A percentile compares a stretch with the other conserved stretches of the same genome.
Evolutionary conservation across 2,113 vertebrate species (phyloP).

Genomic region (Pantherophis guttatus): DNA sequence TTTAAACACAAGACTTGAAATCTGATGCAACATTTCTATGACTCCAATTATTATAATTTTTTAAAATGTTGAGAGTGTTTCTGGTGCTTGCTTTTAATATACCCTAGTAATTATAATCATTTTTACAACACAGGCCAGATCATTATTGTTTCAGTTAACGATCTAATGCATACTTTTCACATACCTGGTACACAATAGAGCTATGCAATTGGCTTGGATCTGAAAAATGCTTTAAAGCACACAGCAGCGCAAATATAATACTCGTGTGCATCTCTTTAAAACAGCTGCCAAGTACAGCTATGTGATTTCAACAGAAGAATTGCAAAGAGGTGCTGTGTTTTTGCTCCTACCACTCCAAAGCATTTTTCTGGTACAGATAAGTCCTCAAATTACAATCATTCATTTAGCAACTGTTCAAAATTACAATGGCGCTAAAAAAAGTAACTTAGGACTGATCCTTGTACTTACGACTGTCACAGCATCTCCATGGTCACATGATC

Average conservation of each 20-base stretch:
- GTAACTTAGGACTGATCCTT: neutral
- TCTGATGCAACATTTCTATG: neutral
- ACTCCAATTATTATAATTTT: neutral
- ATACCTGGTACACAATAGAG: neutral
- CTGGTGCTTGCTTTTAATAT: neutral
- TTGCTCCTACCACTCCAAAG: neutral
- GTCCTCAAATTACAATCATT: neutral
- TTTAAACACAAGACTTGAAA: neutral
- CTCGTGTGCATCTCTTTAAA: neutral
- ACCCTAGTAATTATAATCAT: neutral
- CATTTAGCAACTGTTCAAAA: neutral
- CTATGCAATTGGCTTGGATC: neutral
- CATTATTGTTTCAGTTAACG: neutral
- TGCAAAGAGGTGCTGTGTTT: neutral
- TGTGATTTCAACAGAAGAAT: neutral
- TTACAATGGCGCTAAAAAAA: neutral
- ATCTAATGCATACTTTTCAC: neutral
- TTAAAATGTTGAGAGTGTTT: neutral
- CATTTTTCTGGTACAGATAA: neutral
- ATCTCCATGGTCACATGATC: neutral
- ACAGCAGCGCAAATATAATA: neutral
- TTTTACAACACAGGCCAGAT: neutral
- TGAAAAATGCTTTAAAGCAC: neutral
- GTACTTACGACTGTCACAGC: neutral
- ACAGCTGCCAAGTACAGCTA: neutral